phyloP scores from a whole-genome alignment of 2,113 vertebrate species.

The Indicator maculatus region DNA sequence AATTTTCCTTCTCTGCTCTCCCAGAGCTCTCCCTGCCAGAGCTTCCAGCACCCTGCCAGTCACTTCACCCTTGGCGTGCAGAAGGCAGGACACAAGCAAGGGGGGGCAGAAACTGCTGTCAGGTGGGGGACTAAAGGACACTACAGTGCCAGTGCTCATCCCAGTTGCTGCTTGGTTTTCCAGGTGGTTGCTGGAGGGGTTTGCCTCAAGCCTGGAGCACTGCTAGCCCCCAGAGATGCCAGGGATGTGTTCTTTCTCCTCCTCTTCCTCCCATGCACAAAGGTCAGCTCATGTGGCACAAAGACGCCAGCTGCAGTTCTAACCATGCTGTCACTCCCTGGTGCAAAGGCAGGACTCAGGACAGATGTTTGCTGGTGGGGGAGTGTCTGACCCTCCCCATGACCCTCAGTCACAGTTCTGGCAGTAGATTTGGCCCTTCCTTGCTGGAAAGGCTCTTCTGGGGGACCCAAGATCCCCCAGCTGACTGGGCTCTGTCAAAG shows the following conservation, averaged over 20 bases:
- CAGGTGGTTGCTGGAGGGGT: background rate
- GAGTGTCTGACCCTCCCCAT: background rate
- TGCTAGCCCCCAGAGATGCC: background rate
- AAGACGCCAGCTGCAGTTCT: background rate
- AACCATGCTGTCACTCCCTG: background rate
- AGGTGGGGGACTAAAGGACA: background rate
- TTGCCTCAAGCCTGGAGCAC: background rate
- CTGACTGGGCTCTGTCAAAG: background rate
- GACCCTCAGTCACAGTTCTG: fast-evolving
- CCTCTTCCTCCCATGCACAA: background rate
- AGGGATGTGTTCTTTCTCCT: background rate
- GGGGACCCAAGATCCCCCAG: background rate
- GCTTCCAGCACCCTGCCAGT: background rate
- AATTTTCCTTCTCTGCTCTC: background rate
- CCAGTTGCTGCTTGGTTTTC: background rate
- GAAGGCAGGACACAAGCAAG: background rate
- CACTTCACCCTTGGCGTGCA: background rate
- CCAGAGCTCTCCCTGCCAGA: background rate
- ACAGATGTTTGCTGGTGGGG: background rate
- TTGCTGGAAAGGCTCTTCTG: background rate
- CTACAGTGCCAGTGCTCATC: background rate
- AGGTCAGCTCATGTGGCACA: conserved; percentile 23
- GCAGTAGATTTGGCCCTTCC: background rate
- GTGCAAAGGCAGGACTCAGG: background rate
- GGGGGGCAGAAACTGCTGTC: fast-evolving